These are phyloP conservation scores for Lasiommata megera DNA, from an alignment of 2,888 invertebrate species.

Conservation along the genomic window DNA sequence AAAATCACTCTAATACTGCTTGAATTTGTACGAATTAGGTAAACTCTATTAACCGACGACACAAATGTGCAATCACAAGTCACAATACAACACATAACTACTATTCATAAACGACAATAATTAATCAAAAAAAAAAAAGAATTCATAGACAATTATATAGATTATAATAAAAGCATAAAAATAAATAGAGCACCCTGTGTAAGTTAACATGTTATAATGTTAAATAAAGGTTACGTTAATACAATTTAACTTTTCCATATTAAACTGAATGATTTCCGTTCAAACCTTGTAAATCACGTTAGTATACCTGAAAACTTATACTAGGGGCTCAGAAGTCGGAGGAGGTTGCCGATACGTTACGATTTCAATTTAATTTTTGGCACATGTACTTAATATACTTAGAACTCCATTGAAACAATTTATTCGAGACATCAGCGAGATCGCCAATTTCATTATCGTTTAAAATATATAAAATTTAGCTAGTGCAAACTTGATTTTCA, in stretches of 20 bases:
- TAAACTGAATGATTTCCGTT: background rate
- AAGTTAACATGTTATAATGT: background rate
- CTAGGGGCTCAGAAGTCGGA: background rate
- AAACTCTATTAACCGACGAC: conserved; percentile 57
- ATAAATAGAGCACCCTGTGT: background rate
- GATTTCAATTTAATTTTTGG: conserved; percentile 52
- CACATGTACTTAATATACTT: conserved; percentile 58
- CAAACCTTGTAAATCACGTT: background rate
- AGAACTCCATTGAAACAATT: conserved; percentile 22
- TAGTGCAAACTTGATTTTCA: conserved; percentile 18
- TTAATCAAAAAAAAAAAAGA: conserved; percentile 20
- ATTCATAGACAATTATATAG: conserved; percentile 19
- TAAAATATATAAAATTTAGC: conserved; percentile 15
- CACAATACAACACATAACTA: conserved; percentile 48
- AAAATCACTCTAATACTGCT: conserved; percentile 80
- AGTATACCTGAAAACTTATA: background rate
- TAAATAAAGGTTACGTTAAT: background rate
- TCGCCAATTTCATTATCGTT: conserved; percentile 34
- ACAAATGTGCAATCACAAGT: conserved; percentile 58
- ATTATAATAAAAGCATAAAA: conserved; percentile 21
- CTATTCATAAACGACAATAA: conserved; percentile 4
- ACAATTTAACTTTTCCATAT: background rate
- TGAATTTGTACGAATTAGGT: conserved; percentile 80
- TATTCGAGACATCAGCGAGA: conserved; percentile 18
- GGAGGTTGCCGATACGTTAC: conserved; percentile 34